Evolutionary conservation across 2,113 vertebrate genomes (phyloP), one percentile per base, ranked within the genome.

Genomic region (Dicaeum eximium): DNA sequence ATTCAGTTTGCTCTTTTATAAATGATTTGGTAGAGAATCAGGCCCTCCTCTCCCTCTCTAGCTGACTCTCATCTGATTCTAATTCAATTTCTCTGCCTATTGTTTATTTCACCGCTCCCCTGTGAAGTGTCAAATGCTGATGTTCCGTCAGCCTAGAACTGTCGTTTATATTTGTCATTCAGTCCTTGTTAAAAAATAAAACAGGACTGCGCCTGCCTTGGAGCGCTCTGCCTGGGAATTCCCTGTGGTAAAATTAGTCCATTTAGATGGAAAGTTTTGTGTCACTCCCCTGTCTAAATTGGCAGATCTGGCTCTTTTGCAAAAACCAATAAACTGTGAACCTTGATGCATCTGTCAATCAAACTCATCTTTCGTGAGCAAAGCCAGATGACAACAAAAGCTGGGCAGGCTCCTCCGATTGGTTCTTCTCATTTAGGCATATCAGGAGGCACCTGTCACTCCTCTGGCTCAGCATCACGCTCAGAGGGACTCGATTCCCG

Each of bases 251-350:
- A 98, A 99, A 99, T 99, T 98, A 98, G 98, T 98, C 98, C 98
- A 98, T 99, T 99, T 99, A 98, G 98, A 98, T 98, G 98, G 98
- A 98, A 98, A 99, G 98, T 99, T 99, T 98, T 98, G 98, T 99
- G 98, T 99, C 98, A 98, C 98, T 98, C 98, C 97, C 97, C 98
- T 98, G 98, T 99, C 98, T 98, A 99, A 99, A 99, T 98, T 99
- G 98, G 98, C 98, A 99, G 98, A 98, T 99, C 98, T 98, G 98
- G 97, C 98, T 99, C 98, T 98, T 98, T 98, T 98, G 98, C 98
- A 96, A 98, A 98, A 99, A 98, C 98, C 98, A 99, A 98, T 99
- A 99, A 99, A 99, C 97, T 99, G 98, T 99, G 98, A 99, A 99
- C 98, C 98, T 98, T 98, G 98, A 98, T 98, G 98, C 98, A 98